Percentiles rank a stretch among this genome's conserved stretches.
phyloP scores from a whole-genome alignment of 1,140 invertebrate genomes.

The Mizuhopecten yessoensis region DNA sequence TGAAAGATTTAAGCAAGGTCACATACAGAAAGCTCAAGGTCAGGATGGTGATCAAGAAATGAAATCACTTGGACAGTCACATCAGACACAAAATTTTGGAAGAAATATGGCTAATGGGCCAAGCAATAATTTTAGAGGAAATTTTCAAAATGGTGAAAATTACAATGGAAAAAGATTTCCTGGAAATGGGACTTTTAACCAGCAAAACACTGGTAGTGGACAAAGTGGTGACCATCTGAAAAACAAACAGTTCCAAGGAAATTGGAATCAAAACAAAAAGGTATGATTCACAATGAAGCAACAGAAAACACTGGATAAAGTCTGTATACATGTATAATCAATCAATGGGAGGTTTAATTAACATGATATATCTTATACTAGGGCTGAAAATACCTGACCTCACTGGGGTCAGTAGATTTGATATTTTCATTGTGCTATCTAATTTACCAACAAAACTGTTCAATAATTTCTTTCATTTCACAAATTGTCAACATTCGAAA shows the following conservation, averaged over 20 bases:
- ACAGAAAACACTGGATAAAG: background rate
- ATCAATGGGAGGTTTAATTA: no score
- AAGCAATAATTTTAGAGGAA: background rate
- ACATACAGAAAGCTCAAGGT: background rate
- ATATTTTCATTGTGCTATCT: no score
- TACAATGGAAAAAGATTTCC: background rate
- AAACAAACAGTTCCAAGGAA: background rate
- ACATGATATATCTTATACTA: no score
- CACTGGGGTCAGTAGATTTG: no score
- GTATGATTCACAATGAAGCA: background rate
- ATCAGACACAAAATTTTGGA: background rate
- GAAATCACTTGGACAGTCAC: background rate
- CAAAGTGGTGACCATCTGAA: background rate
- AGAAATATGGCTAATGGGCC: background rate
- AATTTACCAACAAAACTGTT: no score
- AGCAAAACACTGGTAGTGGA: background rate
- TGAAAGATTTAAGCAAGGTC: background rate
- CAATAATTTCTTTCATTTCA: no score
- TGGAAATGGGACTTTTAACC: constrained; percentile 16
- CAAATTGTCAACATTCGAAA: no score
- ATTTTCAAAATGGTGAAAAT: constrained; percentile 36
- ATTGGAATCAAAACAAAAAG: constrained; percentile 34
- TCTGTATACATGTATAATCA: no score
- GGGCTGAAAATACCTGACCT: no score
- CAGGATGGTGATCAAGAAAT: background rate